Conservation (phyloP, 2,113 vertebrate genomes). For the Turnix velox region DNA sequence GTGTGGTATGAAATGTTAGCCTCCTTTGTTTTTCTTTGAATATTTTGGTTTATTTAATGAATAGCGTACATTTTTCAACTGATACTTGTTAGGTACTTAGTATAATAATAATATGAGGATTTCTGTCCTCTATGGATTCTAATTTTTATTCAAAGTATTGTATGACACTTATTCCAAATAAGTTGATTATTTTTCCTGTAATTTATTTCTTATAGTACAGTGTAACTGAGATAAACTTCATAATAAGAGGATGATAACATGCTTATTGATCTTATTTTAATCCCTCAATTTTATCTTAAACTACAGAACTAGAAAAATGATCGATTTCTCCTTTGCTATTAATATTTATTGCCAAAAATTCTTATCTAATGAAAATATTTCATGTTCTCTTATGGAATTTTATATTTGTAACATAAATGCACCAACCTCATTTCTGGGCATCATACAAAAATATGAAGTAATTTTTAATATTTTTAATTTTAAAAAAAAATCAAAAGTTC, state of each 20-base stretch:
- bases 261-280: slow-evolving; percentile 19
- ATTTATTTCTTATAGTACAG: slow-evolving; percentile 10
- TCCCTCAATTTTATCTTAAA: not conserved
- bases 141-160: not conserved
- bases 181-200: slow-evolving; percentile 12
- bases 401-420: not conserved
- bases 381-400: not conserved
- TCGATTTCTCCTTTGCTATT: not conserved
- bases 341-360: not conserved
- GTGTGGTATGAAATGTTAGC: not conserved
- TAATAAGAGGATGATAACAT: not conserved
- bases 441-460: not conserved
- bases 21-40: not conserved
- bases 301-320: not conserved
- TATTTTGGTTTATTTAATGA: slow-evolving; percentile 11
- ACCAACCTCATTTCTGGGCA: not conserved
- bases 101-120: not conserved
- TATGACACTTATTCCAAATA: not conserved
- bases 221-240: not conserved
- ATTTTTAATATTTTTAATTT: not conserved
- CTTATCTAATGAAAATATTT: not conserved
- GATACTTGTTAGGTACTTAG: not conserved
- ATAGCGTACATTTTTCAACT: not conserved
- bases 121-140: not conserved
- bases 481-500: not conserved